Evolutionary conservation across 2,888 invertebrate species (phyloP), one percentile per base, ranked within the genome.

Genomic region (Harmothoe impar): DNA sequence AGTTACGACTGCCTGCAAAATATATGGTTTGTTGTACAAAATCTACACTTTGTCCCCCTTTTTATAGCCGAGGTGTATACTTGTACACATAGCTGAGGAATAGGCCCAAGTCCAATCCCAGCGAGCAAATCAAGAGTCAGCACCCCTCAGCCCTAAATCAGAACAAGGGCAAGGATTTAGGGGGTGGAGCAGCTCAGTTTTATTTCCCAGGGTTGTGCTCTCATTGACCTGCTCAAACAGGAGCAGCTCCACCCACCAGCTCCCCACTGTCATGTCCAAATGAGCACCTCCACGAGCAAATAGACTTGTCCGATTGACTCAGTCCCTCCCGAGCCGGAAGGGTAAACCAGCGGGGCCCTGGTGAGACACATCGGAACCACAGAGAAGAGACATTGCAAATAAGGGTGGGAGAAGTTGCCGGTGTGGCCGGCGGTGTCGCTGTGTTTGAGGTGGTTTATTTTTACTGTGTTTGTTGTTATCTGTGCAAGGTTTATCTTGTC

Each of bases 291-390:
- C 29, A n/a, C 25, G 72, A 72, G 72, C 31, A 25, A 7, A 72
- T 72, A 72, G 72, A 72, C 72, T 72, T 29, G 72, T 72, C 72
- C 72, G 72, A 72, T 72, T 72, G 72, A 29, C 29, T 25, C 72
- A 29, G 72, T 0, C 72, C 31, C 62, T n/a, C 10, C 5, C 72
- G 29, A 29, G 25, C 72, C 25, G 72, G 72, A 72, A 29, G 72
- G 20, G 31, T 29, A 72, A 72, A 72, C 72, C 62, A 3, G 72
- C 62, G 1, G 31, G 3, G n/a, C 72, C 29, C 72, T 72, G 72
- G 72, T 72, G 72, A 72, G 72, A 72, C 12, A 29, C 72, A 29
- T 15, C n/a, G 29, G 72, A 72, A 72, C 29, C 29, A 72, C 29
- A 72, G 31, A 17, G 62, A 25, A 17, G 72, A 25, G 31, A 72